Base-by-base conservation (phyloP, 1,140 invertebrate species). In the Nilaparvata lugens region DNA sequence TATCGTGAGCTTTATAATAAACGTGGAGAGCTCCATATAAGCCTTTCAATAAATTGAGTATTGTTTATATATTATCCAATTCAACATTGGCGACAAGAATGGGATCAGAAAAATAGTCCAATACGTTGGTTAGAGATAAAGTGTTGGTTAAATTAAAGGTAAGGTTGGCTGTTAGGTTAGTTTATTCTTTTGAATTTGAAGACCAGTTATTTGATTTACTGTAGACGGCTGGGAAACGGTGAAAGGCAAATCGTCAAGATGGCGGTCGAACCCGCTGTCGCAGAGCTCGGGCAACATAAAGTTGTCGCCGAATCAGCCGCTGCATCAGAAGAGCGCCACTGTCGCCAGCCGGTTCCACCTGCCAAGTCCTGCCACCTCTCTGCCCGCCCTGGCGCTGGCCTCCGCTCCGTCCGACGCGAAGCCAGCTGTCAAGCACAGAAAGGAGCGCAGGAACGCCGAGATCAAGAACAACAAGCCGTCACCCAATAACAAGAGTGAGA, bases 201-300 rank as follows among this genome's bases (percentile, higher is more conserved):
- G n/a, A n/a, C n/a, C n/a, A n/a, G n/a, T n/a, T n/a, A n/a, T n/a
- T n/a, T n/a, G n/a, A n/a, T n/a, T n/a, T n/a, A n/a, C n/a, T n/a
- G n/a, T 48, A 75, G 76, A 83, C 60, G 84, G 83, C 2, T 86
- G 83, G 84, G 83, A 85, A 72, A 84, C 79, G 7, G 84, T 86
- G 0, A 76, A 81, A 7, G 74, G 80, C 56, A 75, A 79, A 28
- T 67, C 63, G 1, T 67, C 63, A 2, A 58, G 58, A 35, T 61
- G 62, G 58, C 48, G 53, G 13, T 25, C 40, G 13, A 43, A 57
- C 7, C 60, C 56, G 43, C 52, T 63, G 35, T 61, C 65, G 14
- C 61, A 58, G 56, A 67, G 62, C 42, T 64, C 62, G 11, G 56
- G 60, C 40, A 65, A 54, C 56, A 48, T 66, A 14, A 67, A 67